Evolutionary conservation across 2,113 vertebrate genomes (phyloP), one percentile per base, ranked within the genome.

Genomic region (Tragulus kanchil): DNA sequence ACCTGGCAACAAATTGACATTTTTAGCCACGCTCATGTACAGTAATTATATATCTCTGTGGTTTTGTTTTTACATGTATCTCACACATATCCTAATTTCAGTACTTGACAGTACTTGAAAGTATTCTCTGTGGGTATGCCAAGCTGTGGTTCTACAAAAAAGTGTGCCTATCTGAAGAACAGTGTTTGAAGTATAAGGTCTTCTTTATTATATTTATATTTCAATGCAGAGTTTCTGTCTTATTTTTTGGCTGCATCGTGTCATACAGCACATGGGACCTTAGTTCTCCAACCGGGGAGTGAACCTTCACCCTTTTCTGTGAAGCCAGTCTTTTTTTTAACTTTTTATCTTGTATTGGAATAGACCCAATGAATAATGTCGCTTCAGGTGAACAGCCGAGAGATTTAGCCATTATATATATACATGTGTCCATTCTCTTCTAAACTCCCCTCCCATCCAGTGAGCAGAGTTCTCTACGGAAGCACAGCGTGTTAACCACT

Each of bases 1-100:
- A 93, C 98, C 98, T 98, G 98, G 97, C 97, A 96, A 65, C 85
- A 90, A 83, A 93, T 25, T 42, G 96, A 86, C 92, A 56, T 95
- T 97, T 93, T 79, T 97, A 85, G 92, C 92, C 84, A 96, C 75
- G 81, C 97, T 64, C 89, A 81, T 97, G 93, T 75, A 50, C 65
- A 95, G 3, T 90, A 59, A 48, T 83, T 52, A 4, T 79, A 19
- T 75, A 48, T 95, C 93, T 85, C 0, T 77, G 17, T 97, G 78
- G 17, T 82, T 97, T 91, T 84, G 93, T 95, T 81, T 93, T 85
- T 56, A 93, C 69, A 1, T 71, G 62, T 69, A 94, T 23, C 62
- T 95, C 50, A 58, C 5, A 25, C 59, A 17, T 28, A 50, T 77
- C 45, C 95, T 89, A 82, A 79, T 71, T 94, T 94, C 16, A n/a